Conservation (phyloP, 2,888 invertebrate genomes). For the Ophioninae sp. region DNA sequence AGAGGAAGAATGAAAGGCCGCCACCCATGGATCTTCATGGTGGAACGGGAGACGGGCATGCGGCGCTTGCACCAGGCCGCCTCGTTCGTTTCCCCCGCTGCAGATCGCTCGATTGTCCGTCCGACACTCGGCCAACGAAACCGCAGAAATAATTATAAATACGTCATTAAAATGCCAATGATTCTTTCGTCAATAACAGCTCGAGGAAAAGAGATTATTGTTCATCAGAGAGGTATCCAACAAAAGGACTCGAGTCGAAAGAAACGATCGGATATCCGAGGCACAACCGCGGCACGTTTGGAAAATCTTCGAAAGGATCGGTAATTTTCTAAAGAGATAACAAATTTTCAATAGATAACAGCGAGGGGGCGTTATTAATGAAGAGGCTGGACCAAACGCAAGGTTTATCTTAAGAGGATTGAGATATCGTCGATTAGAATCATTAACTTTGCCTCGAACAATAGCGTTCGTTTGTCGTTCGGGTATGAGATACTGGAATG, state of each 20-base stretch:
- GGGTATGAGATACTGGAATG: background rate
- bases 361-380: conserved; percentile 41
- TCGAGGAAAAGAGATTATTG: conserved; percentile 22
- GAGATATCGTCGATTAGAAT: conserved; percentile 34
- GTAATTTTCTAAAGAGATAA: conserved; percentile 9
- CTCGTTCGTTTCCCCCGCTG: conserved; percentile 27
- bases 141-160: conserved; percentile 59
- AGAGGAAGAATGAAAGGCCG: conserved; percentile 53
- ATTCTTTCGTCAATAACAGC: conserved; percentile 32
- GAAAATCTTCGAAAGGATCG: conserved; percentile 45
- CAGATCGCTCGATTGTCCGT: conserved; percentile 53
- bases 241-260: conserved; percentile 49
- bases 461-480: background rate
- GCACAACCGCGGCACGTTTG: conserved; percentile 7
- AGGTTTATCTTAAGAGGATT: conserved; percentile 21
- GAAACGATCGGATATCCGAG: conserved; percentile 45
- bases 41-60: conserved; percentile 30
- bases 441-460: conserved; percentile 24
- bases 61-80: conserved; percentile 22
- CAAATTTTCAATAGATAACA: background rate
- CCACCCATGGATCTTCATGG: conserved; percentile 58
- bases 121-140: conserved; percentile 45
- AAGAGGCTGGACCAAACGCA: conserved; percentile 19
- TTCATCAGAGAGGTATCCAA: conserved; percentile 44
- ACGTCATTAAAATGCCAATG: conserved; percentile 34